These are phyloP conservation scores for Schrankia costaestrigalis DNA, from an alignment of 2,888 invertebrate genomes.

Conservation along the genomic window DNA sequence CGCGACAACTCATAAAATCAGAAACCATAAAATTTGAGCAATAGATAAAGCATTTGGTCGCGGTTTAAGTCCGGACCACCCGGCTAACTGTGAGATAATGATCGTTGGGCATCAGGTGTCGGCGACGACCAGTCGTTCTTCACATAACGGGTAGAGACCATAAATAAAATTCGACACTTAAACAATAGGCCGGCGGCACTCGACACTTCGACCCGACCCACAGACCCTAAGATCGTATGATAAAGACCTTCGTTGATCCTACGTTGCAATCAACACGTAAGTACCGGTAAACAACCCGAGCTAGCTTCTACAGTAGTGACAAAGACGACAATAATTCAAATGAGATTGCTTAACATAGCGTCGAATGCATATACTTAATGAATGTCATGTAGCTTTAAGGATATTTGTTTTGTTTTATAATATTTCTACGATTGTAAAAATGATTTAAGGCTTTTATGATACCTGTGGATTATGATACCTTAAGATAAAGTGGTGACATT, in stretches of 20 bases:
- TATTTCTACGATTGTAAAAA: too few relatives aligned
- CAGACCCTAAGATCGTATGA: constrained; percentile 48
- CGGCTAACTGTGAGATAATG: constrained; percentile 53
- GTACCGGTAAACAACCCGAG: constrained; percentile 44
- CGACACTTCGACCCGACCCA: constrained; percentile 47
- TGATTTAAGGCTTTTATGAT: too few relatives aligned
- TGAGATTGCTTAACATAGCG: too few relatives aligned
- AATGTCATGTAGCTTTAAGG: too few relatives aligned
- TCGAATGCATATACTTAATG: too few relatives aligned
- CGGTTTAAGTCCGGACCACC: constrained; percentile 47
- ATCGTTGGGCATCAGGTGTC: constrained; percentile 67
- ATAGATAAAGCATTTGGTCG: constrained; percentile 11
- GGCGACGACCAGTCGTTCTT: constrained; percentile 39
- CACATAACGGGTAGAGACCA: constrained; percentile 50
- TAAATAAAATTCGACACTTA: constrained; percentile 72
- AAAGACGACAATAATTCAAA: too few relatives aligned
- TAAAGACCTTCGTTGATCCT: constrained; percentile 37
- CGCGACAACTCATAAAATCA: constrained; percentile 13
- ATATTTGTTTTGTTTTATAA: too few relatives aligned
- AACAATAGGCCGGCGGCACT: constrained; percentile 57
- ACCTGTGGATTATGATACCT: too few relatives aligned
- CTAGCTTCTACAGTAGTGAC: constrained; percentile 40
- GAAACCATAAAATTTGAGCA: constrained; percentile 8
- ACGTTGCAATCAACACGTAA: constrained; percentile 49
- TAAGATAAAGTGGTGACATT: too few relatives aligned